phyloP scores from a whole-genome alignment of 2,797 vertebrate genomes.

The Danionella dracula region DNA sequence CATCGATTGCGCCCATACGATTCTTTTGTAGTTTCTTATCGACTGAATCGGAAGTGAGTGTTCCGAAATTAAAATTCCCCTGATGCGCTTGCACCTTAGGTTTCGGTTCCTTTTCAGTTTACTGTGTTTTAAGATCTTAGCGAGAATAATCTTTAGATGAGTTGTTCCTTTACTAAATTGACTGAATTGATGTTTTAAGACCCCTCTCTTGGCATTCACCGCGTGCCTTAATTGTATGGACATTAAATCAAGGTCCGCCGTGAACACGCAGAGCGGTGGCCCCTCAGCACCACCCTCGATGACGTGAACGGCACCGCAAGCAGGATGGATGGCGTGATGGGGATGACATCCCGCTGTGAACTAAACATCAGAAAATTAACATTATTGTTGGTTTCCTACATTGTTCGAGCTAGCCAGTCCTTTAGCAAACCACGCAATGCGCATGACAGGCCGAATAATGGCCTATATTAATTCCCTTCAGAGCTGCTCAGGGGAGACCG shows the following conservation, averaged over 20 bases:
- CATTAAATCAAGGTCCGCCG: slow-evolving; percentile 91
- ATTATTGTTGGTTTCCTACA: too few relatives aligned
- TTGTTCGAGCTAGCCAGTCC: too few relatives aligned
- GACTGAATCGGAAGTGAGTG: not conserved
- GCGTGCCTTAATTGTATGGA: slow-evolving; percentile 84
- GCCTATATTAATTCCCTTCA: slow-evolving; percentile 19
- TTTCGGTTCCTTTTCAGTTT: slow-evolving; percentile 2
- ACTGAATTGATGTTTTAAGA: slow-evolving; percentile 46
- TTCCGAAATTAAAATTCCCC: slow-evolving; percentile 38
- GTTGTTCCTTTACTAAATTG: not conserved
- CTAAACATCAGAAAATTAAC: not conserved
- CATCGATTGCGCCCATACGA: too few relatives aligned
- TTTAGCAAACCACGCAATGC: not conserved
- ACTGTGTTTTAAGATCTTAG: not conserved
- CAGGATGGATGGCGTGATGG: slow-evolving; percentile 29
- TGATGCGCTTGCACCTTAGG: slow-evolving; percentile 22
- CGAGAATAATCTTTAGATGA: not conserved
- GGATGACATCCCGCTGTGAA: too few relatives aligned
- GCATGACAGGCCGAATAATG: slow-evolving; percentile 17
- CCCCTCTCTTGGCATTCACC: slow-evolving; percentile 91
- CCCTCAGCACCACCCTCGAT: slow-evolving; percentile 27
- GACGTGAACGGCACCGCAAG: slow-evolving; percentile 16
- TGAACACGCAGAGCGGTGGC: slow-evolving; percentile 87
- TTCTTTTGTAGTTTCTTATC: too few relatives aligned
- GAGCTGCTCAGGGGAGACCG: too few relatives aligned